These are phyloP conservation scores for Passer montanus DNA, from an alignment of 2,113 vertebrate species.

Conservation along the genomic window DNA sequence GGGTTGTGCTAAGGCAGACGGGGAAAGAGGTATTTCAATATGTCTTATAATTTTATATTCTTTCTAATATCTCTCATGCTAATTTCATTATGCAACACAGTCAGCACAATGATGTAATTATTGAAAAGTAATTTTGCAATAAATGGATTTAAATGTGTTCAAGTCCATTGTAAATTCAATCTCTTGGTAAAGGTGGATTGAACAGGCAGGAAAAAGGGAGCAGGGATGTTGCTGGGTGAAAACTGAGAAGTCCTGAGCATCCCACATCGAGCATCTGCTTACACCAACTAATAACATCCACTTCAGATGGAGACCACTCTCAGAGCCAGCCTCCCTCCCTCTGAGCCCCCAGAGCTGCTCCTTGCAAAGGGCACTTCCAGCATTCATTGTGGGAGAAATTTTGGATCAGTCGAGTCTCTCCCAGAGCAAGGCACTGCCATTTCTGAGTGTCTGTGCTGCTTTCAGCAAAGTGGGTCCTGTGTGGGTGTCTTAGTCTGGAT, in stretches of 20 bases:
- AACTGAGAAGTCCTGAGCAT: constrained; percentile 54
- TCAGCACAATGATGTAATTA: constrained; percentile 82
- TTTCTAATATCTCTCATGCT: constrained; percentile 79
- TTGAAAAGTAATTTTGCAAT: constrained; percentile 86
- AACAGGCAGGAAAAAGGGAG: constrained; percentile 44
- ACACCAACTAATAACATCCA: constrained; percentile 54
- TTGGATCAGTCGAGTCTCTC: neutral
- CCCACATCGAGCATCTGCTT: constrained; percentile 30
- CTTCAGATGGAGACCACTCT: neutral
- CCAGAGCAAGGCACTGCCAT: neutral
- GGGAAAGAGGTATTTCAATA: constrained; percentile 78
- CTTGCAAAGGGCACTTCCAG: neutral
- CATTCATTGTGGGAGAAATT: neutral
- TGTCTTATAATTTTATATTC: constrained; percentile 83
- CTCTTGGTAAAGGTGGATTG: constrained; percentile 69
- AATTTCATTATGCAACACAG: constrained; percentile 84
- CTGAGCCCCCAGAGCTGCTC: neutral
- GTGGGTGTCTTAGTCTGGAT: constrained; percentile 60
- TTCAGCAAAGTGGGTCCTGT: constrained; percentile 23
- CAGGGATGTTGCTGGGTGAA: constrained; percentile 31
- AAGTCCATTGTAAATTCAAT: constrained; percentile 79
- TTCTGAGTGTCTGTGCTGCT: neutral
- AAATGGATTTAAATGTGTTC: constrained; percentile 84
- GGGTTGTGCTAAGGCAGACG: constrained; percentile 64
- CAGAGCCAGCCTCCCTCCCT: neutral